Conservation (phyloP, 2,797 vertebrate genomes). For the Phataginus tetradactyla region DNA sequence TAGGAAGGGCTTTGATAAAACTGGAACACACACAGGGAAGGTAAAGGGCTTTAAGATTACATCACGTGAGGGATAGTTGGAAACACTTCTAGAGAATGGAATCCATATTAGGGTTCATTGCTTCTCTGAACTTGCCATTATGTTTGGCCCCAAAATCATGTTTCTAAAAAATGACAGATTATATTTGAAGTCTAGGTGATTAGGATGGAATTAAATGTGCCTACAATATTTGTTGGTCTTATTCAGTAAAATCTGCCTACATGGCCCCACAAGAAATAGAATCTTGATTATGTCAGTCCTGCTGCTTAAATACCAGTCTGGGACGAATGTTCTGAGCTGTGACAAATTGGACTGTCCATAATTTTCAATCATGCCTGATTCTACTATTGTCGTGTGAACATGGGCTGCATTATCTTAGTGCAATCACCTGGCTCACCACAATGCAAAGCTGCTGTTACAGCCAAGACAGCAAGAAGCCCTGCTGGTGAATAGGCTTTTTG, state of each 20-base stretch:
- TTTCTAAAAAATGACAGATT: constrained; percentile 2
- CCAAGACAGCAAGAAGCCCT: background rate
- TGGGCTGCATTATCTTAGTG: background rate
- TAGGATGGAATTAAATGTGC: background rate
- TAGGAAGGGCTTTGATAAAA: background rate
- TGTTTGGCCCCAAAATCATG: background rate
- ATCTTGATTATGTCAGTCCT: constrained; percentile 52
- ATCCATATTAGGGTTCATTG: background rate
- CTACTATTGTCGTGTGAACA: constrained; percentile 52
- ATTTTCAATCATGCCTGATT: constrained; percentile 58
- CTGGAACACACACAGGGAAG: background rate
- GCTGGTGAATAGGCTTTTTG: background rate
- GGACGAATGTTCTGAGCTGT: background rate
- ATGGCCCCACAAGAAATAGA: background rate
- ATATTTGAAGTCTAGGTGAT: background rate
- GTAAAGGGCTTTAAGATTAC: background rate
- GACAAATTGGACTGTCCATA: constrained; percentile 46
- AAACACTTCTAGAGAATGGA: background rate
- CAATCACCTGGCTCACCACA: constrained; percentile 43
- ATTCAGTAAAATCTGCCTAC: constrained; percentile 30
- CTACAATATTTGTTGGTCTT: background rate
- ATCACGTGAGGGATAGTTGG: background rate
- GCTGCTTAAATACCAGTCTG: constrained; percentile 1
- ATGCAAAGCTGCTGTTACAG: constrained; percentile 28
- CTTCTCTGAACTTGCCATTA: background rate